These are phyloP conservation scores for Ascidia mentula DNA, from an alignment of 23 tunicate species.

Conservation along the genomic window DNA sequence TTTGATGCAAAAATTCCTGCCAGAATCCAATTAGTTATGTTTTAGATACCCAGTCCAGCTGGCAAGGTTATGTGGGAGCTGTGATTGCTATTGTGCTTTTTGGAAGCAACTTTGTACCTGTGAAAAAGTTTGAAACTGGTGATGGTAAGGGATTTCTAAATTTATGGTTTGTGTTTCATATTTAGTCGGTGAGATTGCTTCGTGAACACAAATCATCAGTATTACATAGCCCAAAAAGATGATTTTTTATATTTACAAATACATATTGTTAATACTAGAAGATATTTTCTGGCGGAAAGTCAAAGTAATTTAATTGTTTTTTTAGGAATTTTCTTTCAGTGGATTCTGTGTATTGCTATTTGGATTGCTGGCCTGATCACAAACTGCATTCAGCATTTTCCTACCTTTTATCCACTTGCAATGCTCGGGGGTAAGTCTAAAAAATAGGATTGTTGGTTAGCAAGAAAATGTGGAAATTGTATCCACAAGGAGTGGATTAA, in stretches of 20 bases:
- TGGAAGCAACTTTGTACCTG: slow-evolving; percentile 96
- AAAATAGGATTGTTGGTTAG: not conserved
- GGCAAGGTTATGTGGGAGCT: slow-evolving; percentile 91
- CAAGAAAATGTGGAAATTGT: too few species aligned
- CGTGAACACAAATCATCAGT: too few species aligned
- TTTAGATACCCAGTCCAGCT: not conserved
- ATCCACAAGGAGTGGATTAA: too few species aligned
- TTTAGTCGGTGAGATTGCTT: too few species aligned
- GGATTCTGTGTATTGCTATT: slow-evolving; percentile 81
- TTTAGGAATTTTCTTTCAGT: slow-evolving; percentile 91
- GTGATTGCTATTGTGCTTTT: slow-evolving; percentile 80
- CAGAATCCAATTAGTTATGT: too few species aligned
- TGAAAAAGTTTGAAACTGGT: slow-evolving; percentile 95
- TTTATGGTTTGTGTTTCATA: not conserved
- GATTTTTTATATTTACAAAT: too few species aligned
- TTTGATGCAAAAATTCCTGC: too few species aligned
- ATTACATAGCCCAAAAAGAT: too few species aligned
- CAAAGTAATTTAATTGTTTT: too few species aligned
- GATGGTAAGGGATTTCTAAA: slow-evolving; percentile 65
- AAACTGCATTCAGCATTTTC: slow-evolving; percentile 49
- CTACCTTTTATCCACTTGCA: slow-evolving; percentile 73
- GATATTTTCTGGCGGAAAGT: too few species aligned
- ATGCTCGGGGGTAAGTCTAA: slow-evolving; percentile 83
- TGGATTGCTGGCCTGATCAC: slow-evolving; percentile 82
- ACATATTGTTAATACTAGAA: not conserved